Percentiles rank a stretch among this genome's conserved stretches.
phyloP scores from a whole-genome alignment of 2,797 vertebrate genomes.

The Taenioides sp. region DNA sequence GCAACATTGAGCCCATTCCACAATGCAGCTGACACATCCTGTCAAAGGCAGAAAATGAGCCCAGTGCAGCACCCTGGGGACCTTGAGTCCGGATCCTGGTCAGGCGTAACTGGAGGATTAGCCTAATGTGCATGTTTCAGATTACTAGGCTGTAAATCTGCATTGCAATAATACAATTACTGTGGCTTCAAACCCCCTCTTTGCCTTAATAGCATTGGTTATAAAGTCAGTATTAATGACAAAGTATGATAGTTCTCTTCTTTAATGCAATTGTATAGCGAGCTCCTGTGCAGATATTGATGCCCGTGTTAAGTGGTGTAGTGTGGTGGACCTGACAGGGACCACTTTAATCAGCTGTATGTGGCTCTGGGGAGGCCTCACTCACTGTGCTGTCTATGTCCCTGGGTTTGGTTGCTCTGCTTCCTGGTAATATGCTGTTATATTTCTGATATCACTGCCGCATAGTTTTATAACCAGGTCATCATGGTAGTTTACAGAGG shows the following conservation, averaged over 20 bases:
- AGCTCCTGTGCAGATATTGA: conserved; percentile 2
- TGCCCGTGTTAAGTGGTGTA: conserved; percentile 2
- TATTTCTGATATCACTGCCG: neutral
- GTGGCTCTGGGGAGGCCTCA: conserved; percentile 4
- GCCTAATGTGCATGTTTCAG: neutral
- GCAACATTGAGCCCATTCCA: neutral
- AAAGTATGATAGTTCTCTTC: neutral
- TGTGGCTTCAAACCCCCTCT: neutral
- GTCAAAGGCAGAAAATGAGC: neutral
- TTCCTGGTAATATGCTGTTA: neutral
- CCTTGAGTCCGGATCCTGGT: neutral
- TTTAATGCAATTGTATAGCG: neutral
- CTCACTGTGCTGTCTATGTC: neutral
- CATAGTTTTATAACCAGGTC: neutral
- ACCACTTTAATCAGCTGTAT: conserved; percentile 6
- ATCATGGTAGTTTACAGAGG: neutral
- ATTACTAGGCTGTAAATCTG: conserved; percentile 2
- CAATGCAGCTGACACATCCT: neutral
- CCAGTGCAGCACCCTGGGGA: neutral
- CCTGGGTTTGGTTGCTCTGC: neutral
- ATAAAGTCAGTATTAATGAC: conserved; percentile 1
- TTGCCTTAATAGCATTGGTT: neutral
- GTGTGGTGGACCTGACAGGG: neutral
- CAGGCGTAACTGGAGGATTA: neutral
- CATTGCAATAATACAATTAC: conserved; percentile 9